Evolutionary conservation across 2,888 invertebrate genomes (phyloP).

Genomic region (Drosophila kanekoi): DNA sequence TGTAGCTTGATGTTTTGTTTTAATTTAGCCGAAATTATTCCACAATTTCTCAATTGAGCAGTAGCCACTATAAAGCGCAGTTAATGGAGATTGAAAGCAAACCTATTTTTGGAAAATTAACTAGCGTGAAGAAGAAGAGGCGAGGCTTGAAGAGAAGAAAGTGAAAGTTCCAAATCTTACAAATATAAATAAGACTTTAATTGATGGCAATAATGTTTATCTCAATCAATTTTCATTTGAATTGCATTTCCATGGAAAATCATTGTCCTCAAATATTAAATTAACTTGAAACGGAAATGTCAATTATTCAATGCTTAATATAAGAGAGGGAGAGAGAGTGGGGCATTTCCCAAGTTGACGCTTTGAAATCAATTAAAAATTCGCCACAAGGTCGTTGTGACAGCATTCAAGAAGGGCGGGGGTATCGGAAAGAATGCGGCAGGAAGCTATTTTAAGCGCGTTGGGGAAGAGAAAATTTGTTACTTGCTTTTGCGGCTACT

Average conservation of each 20-base stretch:
- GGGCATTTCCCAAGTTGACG: not conserved
- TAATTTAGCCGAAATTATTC: constrained; percentile 19
- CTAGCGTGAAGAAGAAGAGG: not conserved
- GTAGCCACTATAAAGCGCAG: not conserved
- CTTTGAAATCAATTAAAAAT: constrained; percentile 10
- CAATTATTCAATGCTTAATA: constrained; percentile 1
- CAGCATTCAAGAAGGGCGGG: too few relatives aligned
- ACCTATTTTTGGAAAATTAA: not conserved
- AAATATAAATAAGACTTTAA: too few relatives aligned
- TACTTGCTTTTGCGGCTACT: constrained; percentile 35
- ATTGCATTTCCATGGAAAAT: not conserved
- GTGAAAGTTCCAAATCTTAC: too few relatives aligned
- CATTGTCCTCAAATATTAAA: not conserved
- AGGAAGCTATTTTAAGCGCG: not conserved
- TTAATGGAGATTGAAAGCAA: constrained; percentile 8
- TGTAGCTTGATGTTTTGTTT: constrained; percentile 15
- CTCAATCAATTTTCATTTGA: too few relatives aligned
- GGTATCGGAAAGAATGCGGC: too few relatives aligned
- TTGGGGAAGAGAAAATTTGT: constrained; percentile 63
- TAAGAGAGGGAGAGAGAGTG: not conserved
- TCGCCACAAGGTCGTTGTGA: not conserved
- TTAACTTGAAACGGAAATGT: not conserved
- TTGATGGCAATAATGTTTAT: too few relatives aligned
- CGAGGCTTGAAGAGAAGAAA: too few relatives aligned
- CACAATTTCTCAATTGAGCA: not conserved